phyloP scores from a whole-genome alignment of 2,888 invertebrate genomes.

The Chorisops tibialis region DNA sequence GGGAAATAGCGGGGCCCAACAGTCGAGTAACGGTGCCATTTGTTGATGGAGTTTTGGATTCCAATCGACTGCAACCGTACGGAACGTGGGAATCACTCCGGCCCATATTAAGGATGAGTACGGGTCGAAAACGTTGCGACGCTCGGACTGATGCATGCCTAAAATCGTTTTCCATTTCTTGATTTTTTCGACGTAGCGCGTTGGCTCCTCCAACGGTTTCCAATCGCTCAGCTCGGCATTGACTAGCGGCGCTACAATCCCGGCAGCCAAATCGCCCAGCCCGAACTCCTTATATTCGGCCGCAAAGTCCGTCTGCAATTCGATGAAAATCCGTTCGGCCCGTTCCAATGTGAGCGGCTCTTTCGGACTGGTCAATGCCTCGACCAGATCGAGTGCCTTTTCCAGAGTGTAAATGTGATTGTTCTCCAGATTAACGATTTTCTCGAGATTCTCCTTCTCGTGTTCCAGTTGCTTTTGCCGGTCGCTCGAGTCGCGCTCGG shows the following conservation, averaged over 20 bases:
- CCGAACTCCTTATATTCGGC: conserved; percentile 83
- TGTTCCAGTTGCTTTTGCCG: conserved; percentile 73
- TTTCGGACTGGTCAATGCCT: conserved; percentile 53
- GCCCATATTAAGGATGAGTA: conserved; percentile 85
- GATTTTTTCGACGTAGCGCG: conserved; percentile 62
- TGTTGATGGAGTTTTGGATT: conserved; percentile 74
- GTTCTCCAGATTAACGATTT: conserved; percentile 68
- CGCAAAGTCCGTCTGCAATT: conserved; percentile 59
- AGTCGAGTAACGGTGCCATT: conserved; percentile 73
- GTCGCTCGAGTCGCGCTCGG: conserved; percentile 73
- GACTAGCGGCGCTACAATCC: conserved; percentile 78
- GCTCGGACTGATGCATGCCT: conserved; percentile 42
- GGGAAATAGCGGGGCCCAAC: conserved; percentile 79
- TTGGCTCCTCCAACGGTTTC: conserved; percentile 72
- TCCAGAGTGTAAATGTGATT: conserved; percentile 69
- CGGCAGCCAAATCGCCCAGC: conserved; percentile 77
- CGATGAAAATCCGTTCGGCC: conserved; percentile 49
- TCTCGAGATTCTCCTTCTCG: conserved; percentile 69
- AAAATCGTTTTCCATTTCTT: conserved; percentile 69
- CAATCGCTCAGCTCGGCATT: conserved; percentile 71
- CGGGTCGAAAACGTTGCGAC: conserved; percentile 56
- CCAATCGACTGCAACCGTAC: conserved; percentile 68
- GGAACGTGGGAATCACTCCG: conserved; percentile 78
- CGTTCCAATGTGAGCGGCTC: conserved; percentile 50
- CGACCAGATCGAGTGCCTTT: conserved; percentile 65